Base-by-base conservation (phyloP, 1,140 invertebrate species). In the Phenacoccus solenopsis region DNA sequence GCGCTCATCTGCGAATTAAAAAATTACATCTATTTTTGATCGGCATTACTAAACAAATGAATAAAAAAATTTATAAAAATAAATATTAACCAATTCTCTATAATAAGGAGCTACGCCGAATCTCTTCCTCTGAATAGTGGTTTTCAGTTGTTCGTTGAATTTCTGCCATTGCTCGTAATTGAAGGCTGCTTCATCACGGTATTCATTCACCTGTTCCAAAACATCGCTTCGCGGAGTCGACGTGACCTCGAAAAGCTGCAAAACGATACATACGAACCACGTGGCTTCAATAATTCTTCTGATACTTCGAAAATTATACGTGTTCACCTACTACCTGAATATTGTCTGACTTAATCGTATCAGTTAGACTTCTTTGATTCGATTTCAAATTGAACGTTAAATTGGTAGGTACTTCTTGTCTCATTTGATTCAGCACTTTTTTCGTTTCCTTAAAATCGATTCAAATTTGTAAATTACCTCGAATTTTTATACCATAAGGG, bases 111-210 rank as follows among this genome's bases (percentile, higher is more conserved):
- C 59, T 7, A 64, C 59, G 20, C 59, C 59, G 59, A 24, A 64
- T 3, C 25, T 10, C 25, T 64, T 64, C 4, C 25, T 7, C 13
- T 27, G 59, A 3, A 64, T 1, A 24, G 59, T 22, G 22, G 59
- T 25, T 27, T 64, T 64, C 59, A 64, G 25, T 20, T 64, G 21
- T 64, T 64, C 59, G 59, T 64, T 64, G 25, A 24, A 64, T 64
- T 25, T 64, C 16, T 64, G 21, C 59, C 59, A 64, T 27, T 64
- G 59, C 20, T 24, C 21, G 21, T 25, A 24, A 64, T 64, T 64
- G 16, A 27, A 64, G 5, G 59, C 59, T 20, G 59, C 59, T 24
- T 64, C 25, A 10, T 64, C 59, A 1, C 59, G 59, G 25, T 25
- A 64, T 3, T 20, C 25, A 10, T 64, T 24, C 59, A 64, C 59